Base-by-base conservation (phyloP, 2,113 vertebrate species). In the Megalops atlanticus region DNA sequence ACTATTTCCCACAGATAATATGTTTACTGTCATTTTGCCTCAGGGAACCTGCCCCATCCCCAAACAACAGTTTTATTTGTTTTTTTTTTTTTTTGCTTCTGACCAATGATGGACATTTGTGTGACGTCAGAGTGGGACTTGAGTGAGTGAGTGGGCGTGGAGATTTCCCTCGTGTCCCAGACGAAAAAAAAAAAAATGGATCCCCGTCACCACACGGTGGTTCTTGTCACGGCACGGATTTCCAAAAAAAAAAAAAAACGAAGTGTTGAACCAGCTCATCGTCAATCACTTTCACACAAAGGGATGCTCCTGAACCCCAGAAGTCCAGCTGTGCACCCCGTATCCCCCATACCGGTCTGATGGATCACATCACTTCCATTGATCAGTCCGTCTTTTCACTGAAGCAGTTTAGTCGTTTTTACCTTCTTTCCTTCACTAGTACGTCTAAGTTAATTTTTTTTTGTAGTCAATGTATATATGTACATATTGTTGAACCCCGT, bases 21-120 rank as follows among this genome's bases (percentile, higher is more conserved):
- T 89, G 89, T 90, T 90, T 92, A 88, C 91, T 88, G 82, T 84
- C 87, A 87, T 82, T 90, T 91, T 52, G 87, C 89, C 94, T 95
- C 94, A 94, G 94, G 94, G 93, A 94, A 90, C 86, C 86, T 86
- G 68, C 36, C 74, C 27, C 80, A 75, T 78, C 77, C 68, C 39
- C 77, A 80, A 82, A 83, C 77, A 85, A 83, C 18, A 1, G 35
- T 35, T 47, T 36, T 47, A 35, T 47, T 73, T 35, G 27, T 27
- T 33, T n/a, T n/a, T n/a, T n/a, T n/a, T n/a, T n/a, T n/a, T 70
- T 52, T 76, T 49, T 11, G 41, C 82, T 73, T 82, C 69, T 52
- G 77, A 38, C 78, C 74, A 77, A 85, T 69, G 40, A 76, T 79
- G 77, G 71, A 80, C 70, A 47, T 52, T 68, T 35, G 16, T 78